These are phyloP conservation scores for Cheilosia soror DNA, from an alignment of 2,888 invertebrate genomes.

Conservation along the genomic window DNA sequence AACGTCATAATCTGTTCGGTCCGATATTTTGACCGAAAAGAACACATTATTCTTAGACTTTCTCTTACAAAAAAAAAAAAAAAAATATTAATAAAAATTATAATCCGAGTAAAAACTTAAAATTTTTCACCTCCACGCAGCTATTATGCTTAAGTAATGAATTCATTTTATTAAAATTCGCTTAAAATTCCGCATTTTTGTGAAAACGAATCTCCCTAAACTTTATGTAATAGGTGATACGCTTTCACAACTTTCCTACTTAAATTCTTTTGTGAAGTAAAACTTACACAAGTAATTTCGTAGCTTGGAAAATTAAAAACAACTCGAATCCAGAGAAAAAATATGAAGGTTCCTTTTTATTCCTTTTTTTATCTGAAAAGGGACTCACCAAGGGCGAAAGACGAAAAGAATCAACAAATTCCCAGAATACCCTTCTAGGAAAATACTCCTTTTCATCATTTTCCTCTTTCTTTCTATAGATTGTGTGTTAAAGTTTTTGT, in stretches of 20 bases:
- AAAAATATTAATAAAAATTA: no score
- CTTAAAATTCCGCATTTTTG: conserved; percentile 14
- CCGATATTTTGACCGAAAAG: no score
- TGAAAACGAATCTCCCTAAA: conserved; percentile 27
- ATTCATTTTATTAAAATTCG: conserved; percentile 7
- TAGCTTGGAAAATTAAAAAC: conserved; percentile 60
- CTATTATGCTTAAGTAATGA: background rate
- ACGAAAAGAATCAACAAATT: conserved; percentile 29
- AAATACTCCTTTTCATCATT: conserved; percentile 22
- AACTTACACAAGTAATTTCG: conserved; percentile 63
- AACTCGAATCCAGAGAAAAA: conserved; percentile 16
- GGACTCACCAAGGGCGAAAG: conserved; percentile 9
- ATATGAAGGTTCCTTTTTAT: background rate
- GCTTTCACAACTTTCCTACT: conserved; percentile 48
- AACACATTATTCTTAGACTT: no score
- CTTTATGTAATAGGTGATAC: conserved; percentile 51
- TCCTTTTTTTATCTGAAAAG: background rate
- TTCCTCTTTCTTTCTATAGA: conserved; percentile 31
- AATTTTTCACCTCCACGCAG: background rate
- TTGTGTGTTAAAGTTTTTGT: conserved; percentile 32
- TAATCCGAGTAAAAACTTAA: background rate
- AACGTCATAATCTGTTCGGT: no score
- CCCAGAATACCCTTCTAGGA: conserved; percentile 2
- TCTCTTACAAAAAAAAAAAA: no score
- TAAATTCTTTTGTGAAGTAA: conserved; percentile 46